A percentile compares a stretch with the other conserved stretches of the same genome.
Evolutionary conservation across 2,113 vertebrate species (phyloP).

Genomic region (Serinus canaria): DNA sequence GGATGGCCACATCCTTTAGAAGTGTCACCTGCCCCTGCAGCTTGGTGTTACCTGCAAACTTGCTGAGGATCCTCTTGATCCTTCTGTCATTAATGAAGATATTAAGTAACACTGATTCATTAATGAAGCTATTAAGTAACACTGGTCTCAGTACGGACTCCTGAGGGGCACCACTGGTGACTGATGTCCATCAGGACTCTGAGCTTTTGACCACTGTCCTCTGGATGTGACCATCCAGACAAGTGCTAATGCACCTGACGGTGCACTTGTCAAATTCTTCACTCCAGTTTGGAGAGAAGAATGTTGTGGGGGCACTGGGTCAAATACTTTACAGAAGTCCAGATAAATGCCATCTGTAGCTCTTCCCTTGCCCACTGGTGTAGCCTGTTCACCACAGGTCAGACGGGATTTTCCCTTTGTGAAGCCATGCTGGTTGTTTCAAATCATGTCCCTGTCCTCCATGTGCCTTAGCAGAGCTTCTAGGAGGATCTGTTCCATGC

Average conservation of each 20-base stretch:
- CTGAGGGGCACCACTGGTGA: not conserved
- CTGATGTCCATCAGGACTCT: not conserved
- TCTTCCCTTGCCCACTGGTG: not conserved
- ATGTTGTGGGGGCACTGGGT: not conserved
- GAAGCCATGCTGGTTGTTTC: not conserved
- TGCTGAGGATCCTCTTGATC: not conserved
- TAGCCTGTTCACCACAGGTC: not conserved
- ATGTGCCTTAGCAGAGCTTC: not conserved
- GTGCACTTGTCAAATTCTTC: not conserved
- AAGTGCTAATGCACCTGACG: not conserved
- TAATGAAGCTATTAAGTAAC: not conserved
- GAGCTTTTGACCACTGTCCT: not conserved
- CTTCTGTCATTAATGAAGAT: not conserved
- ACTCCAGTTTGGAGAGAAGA: not conserved
- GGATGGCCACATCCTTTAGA: not conserved
- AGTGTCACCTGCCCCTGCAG: not conserved
- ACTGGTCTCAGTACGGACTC: rapidly evolving
- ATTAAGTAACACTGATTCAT: not conserved
- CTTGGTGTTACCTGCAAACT: not conserved
- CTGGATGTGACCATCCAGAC: not conserved
- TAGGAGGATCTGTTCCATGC: not conserved
- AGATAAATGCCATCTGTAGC: not conserved
- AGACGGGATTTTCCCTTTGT: not conserved
- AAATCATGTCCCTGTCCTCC: not conserved
- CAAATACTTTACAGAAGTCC: not conserved